phyloP scores from a whole-genome alignment of 2,888 invertebrate species.

The Julus scanicus region DNA sequence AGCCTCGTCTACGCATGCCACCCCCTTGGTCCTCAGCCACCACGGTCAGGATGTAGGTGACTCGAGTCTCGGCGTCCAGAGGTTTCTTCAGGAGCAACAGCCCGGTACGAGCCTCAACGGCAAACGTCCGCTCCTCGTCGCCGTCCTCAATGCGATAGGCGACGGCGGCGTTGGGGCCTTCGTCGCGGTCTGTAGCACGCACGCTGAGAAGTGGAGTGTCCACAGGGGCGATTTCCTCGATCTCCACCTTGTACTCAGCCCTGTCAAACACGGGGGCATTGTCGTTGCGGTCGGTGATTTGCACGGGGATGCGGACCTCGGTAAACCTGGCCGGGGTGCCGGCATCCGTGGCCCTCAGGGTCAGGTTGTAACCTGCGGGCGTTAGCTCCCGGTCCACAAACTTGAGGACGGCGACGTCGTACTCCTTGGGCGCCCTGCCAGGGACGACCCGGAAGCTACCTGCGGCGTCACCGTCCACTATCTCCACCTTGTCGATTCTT shows the following conservation, averaged over 20 bases:
- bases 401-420: conserved; percentile 80
- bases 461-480: conserved; percentile 89
- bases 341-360: conserved; percentile 84
- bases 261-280: conserved; percentile 88
- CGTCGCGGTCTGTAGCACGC: conserved; percentile 86
- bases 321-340: conserved; percentile 82
- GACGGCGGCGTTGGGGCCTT: conserved; percentile 84
- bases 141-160: conserved; percentile 90
- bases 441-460: conserved; percentile 83
- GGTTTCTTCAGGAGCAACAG: conserved; percentile 85
- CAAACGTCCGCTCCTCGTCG: conserved; percentile 88
- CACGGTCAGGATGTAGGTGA: conserved; percentile 87
- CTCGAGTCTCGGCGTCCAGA: conserved; percentile 86
- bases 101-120: conserved; percentile 87
- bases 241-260: conserved; percentile 85
- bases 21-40: conserved; percentile 90
- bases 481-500: conserved; percentile 81
- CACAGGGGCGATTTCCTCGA: conserved; percentile 88
- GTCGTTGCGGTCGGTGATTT: conserved; percentile 83
- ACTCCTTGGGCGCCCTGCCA: conserved; percentile 68
- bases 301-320: conserved; percentile 83
- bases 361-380: conserved; percentile 86
- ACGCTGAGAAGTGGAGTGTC: conserved; percentile 88
- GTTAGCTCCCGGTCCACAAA: conserved; percentile 81
- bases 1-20: conserved; percentile 83